These are phyloP conservation scores for Mesorhabditis spiculigera DNA, from an alignment of 2,888 invertebrate genomes.

Conservation along the genomic window DNA sequence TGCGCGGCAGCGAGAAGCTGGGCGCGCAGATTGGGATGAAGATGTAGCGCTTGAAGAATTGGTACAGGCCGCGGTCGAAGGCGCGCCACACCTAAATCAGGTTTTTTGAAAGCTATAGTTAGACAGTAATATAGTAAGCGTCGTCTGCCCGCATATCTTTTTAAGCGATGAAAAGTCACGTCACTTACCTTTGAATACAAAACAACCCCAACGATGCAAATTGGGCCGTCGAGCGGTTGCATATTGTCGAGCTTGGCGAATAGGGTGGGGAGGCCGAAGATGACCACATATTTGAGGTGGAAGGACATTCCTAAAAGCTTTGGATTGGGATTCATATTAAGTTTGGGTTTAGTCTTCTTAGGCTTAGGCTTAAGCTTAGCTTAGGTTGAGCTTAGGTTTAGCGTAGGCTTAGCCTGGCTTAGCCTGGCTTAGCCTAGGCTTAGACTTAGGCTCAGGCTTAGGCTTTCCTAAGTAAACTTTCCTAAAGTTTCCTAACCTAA, in stretches of 20 bases:
- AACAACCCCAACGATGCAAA: constrained; percentile 62
- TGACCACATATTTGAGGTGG: constrained; percentile 62
- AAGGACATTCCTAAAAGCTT: constrained; percentile 60
- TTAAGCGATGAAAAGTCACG: background rate
- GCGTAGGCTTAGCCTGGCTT: constrained; percentile 55
- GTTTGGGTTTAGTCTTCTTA: background rate
- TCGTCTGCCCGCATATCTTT: background rate
- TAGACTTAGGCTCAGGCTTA: background rate
- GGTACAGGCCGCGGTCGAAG: constrained; percentile 62
- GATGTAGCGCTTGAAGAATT: constrained; percentile 62
- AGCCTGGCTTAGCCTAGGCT: constrained; percentile 56
- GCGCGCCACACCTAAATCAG: constrained; percentile 59
- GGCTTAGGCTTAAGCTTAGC: constrained; percentile 31
- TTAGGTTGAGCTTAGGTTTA: background rate
- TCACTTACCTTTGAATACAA: constrained; percentile 59
- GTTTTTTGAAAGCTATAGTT: too few relatives aligned
- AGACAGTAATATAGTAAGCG: background rate
- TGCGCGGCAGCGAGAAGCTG: constrained; percentile 56
- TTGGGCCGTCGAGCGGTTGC: constrained; percentile 59
- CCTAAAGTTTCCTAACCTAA: constrained; percentile 59
- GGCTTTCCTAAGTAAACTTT: constrained; percentile 61
- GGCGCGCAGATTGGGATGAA: constrained; percentile 62
- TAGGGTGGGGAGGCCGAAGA: constrained; percentile 61
- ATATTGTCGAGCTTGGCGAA: constrained; percentile 61
- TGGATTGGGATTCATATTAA: background rate